Evolutionary conservation across 1,140 invertebrate species (phyloP), one percentile per base, ranked within the genome.

Genomic region (Zaprionus ornatus): DNA sequence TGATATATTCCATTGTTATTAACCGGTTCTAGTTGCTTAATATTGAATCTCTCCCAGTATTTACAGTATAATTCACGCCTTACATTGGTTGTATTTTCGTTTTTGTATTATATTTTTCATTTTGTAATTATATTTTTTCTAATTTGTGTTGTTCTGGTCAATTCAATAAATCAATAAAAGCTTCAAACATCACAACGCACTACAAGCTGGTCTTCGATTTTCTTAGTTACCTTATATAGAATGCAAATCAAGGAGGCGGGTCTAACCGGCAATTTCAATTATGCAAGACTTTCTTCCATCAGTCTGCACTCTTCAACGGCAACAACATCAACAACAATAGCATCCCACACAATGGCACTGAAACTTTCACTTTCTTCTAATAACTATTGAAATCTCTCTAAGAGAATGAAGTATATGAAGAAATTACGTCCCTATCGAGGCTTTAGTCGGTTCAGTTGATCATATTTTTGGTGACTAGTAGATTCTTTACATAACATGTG

Each of bases 21-120:
- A 45, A 45, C n/a, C 40, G n/a, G 17, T 50, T 65, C 78, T 82
- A 65, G 75, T 75, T 76, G 72, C 55, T 57, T 70, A 45, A 62
- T 59, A 56, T 42, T 71, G 32, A 63, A 29, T 29, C 40, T 50
- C 32, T 32, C 17, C 40, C 66, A 57, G 32, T 85, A 65, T 71
- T 45, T 17, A 45, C 40, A n/a, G 5, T 57, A 60, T 57, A 60
- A 61, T 72, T 62, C 57, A 71, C 55, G 70, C 79, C 50, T 66
- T 9, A 57, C n/a, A 52, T 48, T 25, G 35, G 59, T 62, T 29
- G 19, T 52, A 17, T 32, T 42, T 19, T 62, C 15, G 25, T 62
- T 52, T 61, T 19, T 5, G 7, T 29, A 9, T 32, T 21, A 13
- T 35, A 54, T 50, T 13, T 13, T 15, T 21, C 12, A 2, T n/a